Conservation (phyloP, 2,113 vertebrate species). For the Bagarius yarrelli region DNA sequence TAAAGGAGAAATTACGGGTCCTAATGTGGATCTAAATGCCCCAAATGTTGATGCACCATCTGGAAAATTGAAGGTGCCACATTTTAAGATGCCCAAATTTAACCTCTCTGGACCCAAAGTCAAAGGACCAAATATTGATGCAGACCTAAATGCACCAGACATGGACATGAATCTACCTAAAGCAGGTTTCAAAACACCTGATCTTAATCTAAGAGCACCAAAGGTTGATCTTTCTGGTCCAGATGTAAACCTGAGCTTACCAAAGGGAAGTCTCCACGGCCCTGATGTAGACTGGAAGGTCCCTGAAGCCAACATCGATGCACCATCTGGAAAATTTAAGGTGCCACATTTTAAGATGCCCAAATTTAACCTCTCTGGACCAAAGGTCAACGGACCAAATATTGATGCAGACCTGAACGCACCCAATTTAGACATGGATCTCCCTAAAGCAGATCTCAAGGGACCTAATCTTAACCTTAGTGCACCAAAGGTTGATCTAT, state of each 20-base stretch:
- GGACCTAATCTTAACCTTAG: neutral
- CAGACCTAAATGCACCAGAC: neutral
- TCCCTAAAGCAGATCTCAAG: constrained; percentile 18
- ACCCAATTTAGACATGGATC: constrained; percentile 41
- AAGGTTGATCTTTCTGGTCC: constrained; percentile 57
- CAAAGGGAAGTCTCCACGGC: constrained; percentile 52
- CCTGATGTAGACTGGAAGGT: constrained; percentile 56
- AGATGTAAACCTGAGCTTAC: constrained; percentile 39
- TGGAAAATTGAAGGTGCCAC: constrained; percentile 61
- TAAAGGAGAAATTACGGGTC: constrained; percentile 47
- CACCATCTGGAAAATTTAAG: constrained; percentile 56
- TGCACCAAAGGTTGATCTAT: constrained; percentile 37
- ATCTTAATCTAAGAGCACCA: constrained; percentile 54
- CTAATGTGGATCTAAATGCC: constrained; percentile 55
- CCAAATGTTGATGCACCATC: constrained; percentile 50
- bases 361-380: constrained; percentile 45
- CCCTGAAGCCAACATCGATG: constrained; percentile 53
- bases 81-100: constrained; percentile 56
- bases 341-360: constrained; percentile 59
- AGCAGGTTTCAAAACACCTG: constrained; percentile 48
- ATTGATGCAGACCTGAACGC: constrained; percentile 36
- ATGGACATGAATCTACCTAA: constrained; percentile 43
- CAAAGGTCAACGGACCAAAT: constrained; percentile 49
- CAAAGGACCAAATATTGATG: constrained; percentile 45
- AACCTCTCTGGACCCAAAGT: constrained; percentile 46